Base-by-base conservation (phyloP, 1,140 invertebrate species). In the Megalonaias nervosa region DNA sequence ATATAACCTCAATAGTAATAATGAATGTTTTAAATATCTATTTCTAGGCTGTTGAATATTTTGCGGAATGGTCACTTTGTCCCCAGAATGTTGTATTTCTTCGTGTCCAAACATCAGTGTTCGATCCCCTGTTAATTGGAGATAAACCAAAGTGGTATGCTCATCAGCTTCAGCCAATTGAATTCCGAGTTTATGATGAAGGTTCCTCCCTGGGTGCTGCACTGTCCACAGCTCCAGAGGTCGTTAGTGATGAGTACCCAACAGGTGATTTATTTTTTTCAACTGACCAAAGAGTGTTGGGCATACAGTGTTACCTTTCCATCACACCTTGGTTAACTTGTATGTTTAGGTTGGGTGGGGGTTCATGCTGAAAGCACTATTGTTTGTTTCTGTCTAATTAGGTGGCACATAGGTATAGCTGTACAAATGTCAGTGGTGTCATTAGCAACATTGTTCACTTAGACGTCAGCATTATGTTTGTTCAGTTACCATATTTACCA, bases 1-100 rank as follows among this genome's bases (percentile, higher is more conserved):
- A 6, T 48, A 5, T 48, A 48, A 48, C 38, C 38, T 11, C 11
- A 48, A 48, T 48, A 9, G 6, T 48, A 48, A 48, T 6, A 48
- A 48, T 48, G 2, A 48, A 48, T 56, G 19, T 70, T 65, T 65
- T 38, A 57, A 76, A 17, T 67, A 59, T 70, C 67, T 71, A 48
- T 56, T 81, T 83, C 19, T 89, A 97, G 94, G 98, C 98, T 13
- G 98, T 99, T 3, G 98, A 99, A 90, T 99, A 97, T 91, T 94
- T 99, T 77, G 98, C 98, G 1, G 99, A 99, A 91, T 99, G 98
- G 97, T 97, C 96, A 0, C 91, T 99, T 2, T 97, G 97, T 17
- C 99, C 99, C 0, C 96, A 94, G 80, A 99, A 99, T 92, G 97
- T 99, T 55, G 97, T 98, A 12, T 99, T 99, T 86, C 93, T 99